Base-by-base conservation (phyloP, 2,113 vertebrate genomes). In the Pachypanchax playfairii region DNA sequence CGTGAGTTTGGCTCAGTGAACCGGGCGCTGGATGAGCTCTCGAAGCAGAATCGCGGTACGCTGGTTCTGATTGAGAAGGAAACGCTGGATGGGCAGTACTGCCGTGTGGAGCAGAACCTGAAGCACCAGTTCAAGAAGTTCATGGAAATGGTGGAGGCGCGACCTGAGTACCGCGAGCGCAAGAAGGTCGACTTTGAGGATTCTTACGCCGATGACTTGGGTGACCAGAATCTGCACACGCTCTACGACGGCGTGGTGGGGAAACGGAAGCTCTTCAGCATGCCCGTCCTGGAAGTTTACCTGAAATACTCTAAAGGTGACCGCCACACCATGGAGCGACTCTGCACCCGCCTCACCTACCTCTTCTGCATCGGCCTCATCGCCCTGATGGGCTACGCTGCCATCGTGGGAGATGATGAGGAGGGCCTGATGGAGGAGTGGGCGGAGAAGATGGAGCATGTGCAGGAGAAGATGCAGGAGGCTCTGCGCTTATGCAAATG, bases 361-460 rank as follows among this genome's bases (percentile, higher is more conserved):
- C 87, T 93, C 43, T 93, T 93, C 88, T 91, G 91, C 89, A 92
- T 93, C 38, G 92, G 92, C 61, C 90, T 92, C 72, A 92, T 93
- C 38, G 90, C 92, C 15, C 82, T 93, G 18, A 92, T 93, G 91
- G 92, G 90, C 71, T 90, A 91, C 28, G 58, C 88, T 1, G 88
- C 89, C 66, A 20, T 92, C 83, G 85, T 92, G 1, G 90, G 81
- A 0, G 90, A 93, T 7, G 91, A 93, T n/a, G 86, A 90, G 59
- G 92, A 91, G 58, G 42, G 79, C 3, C 83, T 91, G 46, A 81
- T 68, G 3, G 85, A 92, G 65, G 91, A 93, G 63, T 93, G 92
- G 92, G 67, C 74, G 0, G 77, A 90, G 71, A 93, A 91, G 61
- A 93, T 93, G 91, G 80, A 90, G 67, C 43, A 85, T 0, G 91